Evolutionary conservation across 2,113 vertebrate genomes (phyloP).

Genomic region (Sisor rabdophorus): DNA sequence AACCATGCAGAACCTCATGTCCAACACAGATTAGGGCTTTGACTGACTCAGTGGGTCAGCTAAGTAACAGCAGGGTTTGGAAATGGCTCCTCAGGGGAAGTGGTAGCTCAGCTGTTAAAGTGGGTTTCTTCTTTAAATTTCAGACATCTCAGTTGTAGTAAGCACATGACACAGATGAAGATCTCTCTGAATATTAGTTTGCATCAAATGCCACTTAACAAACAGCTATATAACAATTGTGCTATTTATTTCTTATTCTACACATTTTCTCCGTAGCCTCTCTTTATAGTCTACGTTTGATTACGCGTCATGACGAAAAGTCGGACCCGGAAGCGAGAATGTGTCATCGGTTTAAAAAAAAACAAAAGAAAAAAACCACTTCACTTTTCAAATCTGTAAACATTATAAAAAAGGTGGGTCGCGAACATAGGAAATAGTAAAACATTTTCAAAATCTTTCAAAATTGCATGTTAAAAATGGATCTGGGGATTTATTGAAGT

Average conservation of each 20-base stretch:
- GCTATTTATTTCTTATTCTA: too few relatives aligned
- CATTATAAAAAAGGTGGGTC: not conserved
- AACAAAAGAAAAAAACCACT: not conserved
- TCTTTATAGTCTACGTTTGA: not conserved
- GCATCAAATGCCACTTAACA: too few relatives aligned
- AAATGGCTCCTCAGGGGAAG: too few relatives aligned
- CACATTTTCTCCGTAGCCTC: not conserved
- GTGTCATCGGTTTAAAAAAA: not conserved
- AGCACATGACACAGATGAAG: too few relatives aligned
- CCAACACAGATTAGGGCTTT: too few relatives aligned
- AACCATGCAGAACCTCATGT: not conserved
- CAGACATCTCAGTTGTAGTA: too few relatives aligned
- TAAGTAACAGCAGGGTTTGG: too few relatives aligned
- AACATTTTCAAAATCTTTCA: not conserved
- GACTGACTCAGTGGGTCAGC: too few relatives aligned
- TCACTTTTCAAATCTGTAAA: conserved; percentile 15
- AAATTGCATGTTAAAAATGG: not conserved
- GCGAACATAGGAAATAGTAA: not conserved
- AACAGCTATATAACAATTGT: too few relatives aligned
- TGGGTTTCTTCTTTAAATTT: too few relatives aligned
- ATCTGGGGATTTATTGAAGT: rapidly evolving
- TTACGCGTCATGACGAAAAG: conserved; percentile 11
- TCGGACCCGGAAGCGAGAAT: conserved; percentile 6
- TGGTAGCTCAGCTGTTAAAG: too few relatives aligned
- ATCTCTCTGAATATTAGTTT: too few relatives aligned